A percentile compares a stretch with the other conserved stretches of the same genome.
phyloP scores from a whole-genome alignment of 2,113 vertebrate genomes.

The Tauraco erythrolophus region DNA sequence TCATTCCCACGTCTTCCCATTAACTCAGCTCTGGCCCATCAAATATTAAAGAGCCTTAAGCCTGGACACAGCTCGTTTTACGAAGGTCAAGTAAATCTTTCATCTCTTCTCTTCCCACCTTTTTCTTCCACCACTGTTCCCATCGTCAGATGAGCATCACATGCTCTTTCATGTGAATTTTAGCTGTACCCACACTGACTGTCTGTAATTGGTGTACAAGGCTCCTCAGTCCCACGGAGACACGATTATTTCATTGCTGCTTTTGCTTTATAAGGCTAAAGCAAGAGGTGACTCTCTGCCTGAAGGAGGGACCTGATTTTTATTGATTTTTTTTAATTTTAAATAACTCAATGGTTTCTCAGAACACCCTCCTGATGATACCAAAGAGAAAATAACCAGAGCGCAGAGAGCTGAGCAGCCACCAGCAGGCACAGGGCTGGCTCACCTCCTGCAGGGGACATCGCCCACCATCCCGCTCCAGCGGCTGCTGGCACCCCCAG shows the following conservation, averaged over 20 bases:
- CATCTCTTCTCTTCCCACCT: not conserved
- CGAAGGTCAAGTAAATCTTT: not conserved
- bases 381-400: not conserved
- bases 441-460: accelerated
- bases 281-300: not conserved
- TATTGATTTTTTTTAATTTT: not conserved
- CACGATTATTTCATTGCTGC: not conserved
- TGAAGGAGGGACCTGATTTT: not conserved
- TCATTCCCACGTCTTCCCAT: slow-evolving; percentile 3
- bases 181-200: not conserved
- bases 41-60: slow-evolving; percentile 33
- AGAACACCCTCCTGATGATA: not conserved
- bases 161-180: not conserved
- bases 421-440: not conserved
- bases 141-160: not conserved
- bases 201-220: not conserved
- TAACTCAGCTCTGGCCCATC: slow-evolving; percentile 5
- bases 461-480: too few species aligned
- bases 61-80: not conserved
- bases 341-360: not conserved
- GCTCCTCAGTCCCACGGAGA: not conserved
- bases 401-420: not conserved
- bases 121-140: not conserved
- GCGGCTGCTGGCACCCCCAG: too few species aligned
- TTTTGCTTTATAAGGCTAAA: not conserved